Evolutionary conservation across 2,888 invertebrate genomes (phyloP).

Genomic region (Volucella zonaria): DNA sequence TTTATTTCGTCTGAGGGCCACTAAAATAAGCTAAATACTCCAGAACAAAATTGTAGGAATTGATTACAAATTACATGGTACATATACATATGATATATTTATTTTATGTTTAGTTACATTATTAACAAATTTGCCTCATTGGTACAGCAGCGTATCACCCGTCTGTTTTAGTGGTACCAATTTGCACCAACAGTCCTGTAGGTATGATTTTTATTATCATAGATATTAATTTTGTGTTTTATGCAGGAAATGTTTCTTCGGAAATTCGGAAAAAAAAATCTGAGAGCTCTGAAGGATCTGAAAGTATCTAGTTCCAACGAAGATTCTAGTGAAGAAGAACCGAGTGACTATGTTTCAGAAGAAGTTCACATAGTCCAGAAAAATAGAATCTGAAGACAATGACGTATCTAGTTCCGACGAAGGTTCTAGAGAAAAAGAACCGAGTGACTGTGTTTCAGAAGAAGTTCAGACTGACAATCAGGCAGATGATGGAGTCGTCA

Average conservation of each 20-base stretch:
- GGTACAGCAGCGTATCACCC: too few species aligned
- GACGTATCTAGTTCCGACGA: constrained; percentile 9
- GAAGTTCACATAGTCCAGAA: background rate
- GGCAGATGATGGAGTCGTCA: background rate
- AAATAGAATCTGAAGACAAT: constrained; percentile 7
- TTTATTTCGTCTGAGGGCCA: too few species aligned
- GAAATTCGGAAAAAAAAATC: background rate
- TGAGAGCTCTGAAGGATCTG: too few species aligned
- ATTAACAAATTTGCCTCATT: too few species aligned
- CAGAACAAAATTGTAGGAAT: too few species aligned
- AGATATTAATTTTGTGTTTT: constrained; percentile 9
- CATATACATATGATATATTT: too few species aligned
- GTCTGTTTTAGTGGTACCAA: background rate
- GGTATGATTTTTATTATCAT: too few species aligned
- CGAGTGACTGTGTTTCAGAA: background rate
- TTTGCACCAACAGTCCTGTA: too few species aligned
- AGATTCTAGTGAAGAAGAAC: background rate
- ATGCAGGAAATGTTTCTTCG: constrained; percentile 1
- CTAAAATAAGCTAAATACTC: too few species aligned
- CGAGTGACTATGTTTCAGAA: too few species aligned
- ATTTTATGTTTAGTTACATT: too few species aligned
- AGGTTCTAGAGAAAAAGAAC: constrained; percentile 4
- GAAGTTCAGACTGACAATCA: background rate
- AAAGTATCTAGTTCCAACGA: constrained; percentile 4
- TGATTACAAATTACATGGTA: too few species aligned